phyloP scores from a whole-genome alignment of 2,888 invertebrate genomes.

The Leptinotarsa rubiginosa region DNA sequence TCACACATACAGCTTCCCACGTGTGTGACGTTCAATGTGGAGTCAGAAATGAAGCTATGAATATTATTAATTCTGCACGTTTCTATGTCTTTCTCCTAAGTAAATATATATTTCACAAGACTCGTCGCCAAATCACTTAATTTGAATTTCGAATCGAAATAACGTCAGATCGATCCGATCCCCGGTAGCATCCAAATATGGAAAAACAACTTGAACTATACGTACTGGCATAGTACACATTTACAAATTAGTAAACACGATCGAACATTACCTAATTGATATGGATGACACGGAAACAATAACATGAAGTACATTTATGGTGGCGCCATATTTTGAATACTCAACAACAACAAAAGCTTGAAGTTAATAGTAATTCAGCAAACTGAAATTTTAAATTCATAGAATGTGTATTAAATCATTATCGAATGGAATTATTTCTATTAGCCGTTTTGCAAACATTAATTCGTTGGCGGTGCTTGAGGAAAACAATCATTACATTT shows the following conservation, averaged over 20 bases:
- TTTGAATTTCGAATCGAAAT: slow-evolving; percentile 22
- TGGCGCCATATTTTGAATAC: slow-evolving; percentile 46
- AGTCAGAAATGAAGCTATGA: too few relatives aligned
- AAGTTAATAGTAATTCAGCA: slow-evolving; percentile 3
- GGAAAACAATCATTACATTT: too few relatives aligned
- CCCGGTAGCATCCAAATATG: slow-evolving; percentile 44
- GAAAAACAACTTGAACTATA: slow-evolving; percentile 44
- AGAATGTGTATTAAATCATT: too few relatives aligned
- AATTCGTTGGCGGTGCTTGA: too few relatives aligned
- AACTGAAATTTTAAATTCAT: too few relatives aligned
- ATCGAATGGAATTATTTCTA: too few relatives aligned
- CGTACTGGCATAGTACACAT: slow-evolving; percentile 43
- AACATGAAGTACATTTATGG: slow-evolving; percentile 33
- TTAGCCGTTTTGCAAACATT: too few relatives aligned
- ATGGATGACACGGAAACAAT: slow-evolving; percentile 43
- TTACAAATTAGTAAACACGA: slow-evolving; percentile 52
- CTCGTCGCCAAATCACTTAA: neutral
- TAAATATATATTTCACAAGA: slow-evolving; percentile 10
- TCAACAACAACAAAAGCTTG: slow-evolving; percentile 24
- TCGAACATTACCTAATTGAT: slow-evolving; percentile 47
- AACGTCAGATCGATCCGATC: slow-evolving; percentile 31
- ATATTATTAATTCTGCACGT: too few relatives aligned
- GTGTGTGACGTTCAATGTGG: too few relatives aligned
- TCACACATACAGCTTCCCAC: too few relatives aligned
- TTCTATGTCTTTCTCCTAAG: too few relatives aligned